Conservation (phyloP, 2,888 invertebrate genomes). For the Phoenoteleia sp. region DNA sequence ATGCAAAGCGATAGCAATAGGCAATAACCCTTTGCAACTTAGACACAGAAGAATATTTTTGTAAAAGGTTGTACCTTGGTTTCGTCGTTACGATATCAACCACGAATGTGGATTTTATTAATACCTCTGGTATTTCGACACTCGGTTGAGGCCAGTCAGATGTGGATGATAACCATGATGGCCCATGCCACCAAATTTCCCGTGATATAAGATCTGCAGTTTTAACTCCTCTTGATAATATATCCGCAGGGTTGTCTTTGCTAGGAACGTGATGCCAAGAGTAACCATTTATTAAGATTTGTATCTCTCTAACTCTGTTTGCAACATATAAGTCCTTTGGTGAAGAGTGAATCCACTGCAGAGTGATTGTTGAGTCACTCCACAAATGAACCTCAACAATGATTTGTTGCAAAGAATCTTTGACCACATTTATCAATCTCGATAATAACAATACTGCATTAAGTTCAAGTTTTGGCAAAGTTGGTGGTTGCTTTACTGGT, state of each 20-base stretch:
- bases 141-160: background rate
- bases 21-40: background rate
- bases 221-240: background rate
- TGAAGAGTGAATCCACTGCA: slow-evolving; percentile 30
- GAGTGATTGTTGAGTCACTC: slow-evolving; percentile 26
- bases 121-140: background rate
- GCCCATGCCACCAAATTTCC: background rate
- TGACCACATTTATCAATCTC: background rate
- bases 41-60: background rate
- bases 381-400: slow-evolving; percentile 18
- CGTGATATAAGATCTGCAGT: background rate
- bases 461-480: slow-evolving; percentile 31
- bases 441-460: slow-evolving; percentile 17
- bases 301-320: slow-evolving; percentile 13
- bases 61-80: background rate
- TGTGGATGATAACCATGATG: background rate
- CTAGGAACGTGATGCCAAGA: slow-evolving; percentile 7
- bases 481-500: background rate
- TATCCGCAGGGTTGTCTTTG: background rate
- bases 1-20: background rate
- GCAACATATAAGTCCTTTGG: background rate
- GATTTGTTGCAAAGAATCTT: background rate
- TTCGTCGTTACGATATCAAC: background rate
- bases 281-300: background rate
- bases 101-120: background rate